These are phyloP conservation scores for Drosophila buzzatii DNA, from an alignment of 2,888 invertebrate species.

Conservation along the genomic window DNA sequence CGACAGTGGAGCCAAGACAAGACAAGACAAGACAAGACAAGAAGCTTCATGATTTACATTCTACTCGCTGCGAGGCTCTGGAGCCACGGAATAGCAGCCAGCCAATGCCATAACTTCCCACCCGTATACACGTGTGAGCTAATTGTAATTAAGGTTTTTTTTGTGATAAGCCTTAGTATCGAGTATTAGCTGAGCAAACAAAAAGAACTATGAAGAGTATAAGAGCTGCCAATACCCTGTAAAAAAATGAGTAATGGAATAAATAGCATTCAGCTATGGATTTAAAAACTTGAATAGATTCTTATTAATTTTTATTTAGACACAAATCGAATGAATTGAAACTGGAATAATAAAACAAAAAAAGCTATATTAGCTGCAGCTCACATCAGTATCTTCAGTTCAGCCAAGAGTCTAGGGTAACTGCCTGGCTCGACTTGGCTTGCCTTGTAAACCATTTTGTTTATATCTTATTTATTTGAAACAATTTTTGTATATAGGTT, in stretches of 20 bases:
- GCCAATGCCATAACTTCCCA: slow-evolving; percentile 4
- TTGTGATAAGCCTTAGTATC: background rate
- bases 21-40: background rate
- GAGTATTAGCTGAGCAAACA: background rate
- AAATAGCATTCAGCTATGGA: too few species aligned
- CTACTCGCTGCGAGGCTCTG: background rate
- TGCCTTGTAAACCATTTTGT: background rate
- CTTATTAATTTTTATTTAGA: too few species aligned
- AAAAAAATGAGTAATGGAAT: background rate
- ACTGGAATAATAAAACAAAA: too few species aligned
- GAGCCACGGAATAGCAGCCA: slow-evolving; percentile 3
- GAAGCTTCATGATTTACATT: slow-evolving; percentile 23
- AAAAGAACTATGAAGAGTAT: background rate
- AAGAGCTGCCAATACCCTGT: background rate
- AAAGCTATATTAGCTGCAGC: too few species aligned
- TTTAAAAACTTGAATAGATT: too few species aligned
- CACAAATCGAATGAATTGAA: too few species aligned
- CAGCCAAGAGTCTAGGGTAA: too few species aligned
- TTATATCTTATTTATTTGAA: too few species aligned
- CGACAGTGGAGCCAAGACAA: background rate
- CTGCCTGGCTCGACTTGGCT: background rate
- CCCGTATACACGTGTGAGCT: background rate
- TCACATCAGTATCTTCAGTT: too few species aligned
- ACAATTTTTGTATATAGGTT: too few species aligned
- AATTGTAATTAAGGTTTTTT: background rate